phyloP scores from a whole-genome alignment of 1,140 invertebrate species.

The Papilio glaucus region DNA sequence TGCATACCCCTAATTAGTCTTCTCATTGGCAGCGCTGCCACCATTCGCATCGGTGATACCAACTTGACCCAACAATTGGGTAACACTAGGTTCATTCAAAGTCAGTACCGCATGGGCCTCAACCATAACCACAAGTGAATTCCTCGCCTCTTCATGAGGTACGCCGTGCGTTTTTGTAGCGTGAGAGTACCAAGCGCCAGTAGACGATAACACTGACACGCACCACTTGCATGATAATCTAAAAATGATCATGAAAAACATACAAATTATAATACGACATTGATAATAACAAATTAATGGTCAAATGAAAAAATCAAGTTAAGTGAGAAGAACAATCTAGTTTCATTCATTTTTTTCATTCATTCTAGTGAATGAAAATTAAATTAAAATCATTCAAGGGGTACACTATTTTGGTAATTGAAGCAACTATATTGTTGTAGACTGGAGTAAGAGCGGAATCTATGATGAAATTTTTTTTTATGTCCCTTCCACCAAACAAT shows the following conservation, averaged over 20 bases:
- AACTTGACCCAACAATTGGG: constrained; percentile 69
- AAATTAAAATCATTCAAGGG: no score
- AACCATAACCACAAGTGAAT: constrained; percentile 85
- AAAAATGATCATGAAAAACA: constrained; percentile 53
- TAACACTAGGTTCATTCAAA: constrained; percentile 71
- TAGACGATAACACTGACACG: constrained; percentile 81
- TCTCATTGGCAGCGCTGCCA: constrained; percentile 49
- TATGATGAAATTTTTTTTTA: no score
- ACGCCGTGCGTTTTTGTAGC: constrained; percentile 84
- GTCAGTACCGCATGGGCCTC: constrained; percentile 86
- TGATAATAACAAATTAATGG: neutral
- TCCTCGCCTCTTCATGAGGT: constrained; percentile 84
- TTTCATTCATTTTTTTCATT: no score
- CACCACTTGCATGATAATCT: constrained; percentile 86
- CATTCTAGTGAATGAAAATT: no score
- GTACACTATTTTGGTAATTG: no score
- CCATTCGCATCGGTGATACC: constrained; percentile 58
- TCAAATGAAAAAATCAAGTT: no score
- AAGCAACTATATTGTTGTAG: no score
- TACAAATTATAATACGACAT: no score
- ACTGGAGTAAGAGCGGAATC: no score
- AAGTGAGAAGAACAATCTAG: no score
- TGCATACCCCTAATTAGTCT: constrained; percentile 46
- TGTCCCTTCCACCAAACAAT: no score
- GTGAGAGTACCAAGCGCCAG: constrained; percentile 85